phyloP scores from a whole-genome alignment of 2,113 vertebrate genomes.

The Chrysemys picta region DNA sequence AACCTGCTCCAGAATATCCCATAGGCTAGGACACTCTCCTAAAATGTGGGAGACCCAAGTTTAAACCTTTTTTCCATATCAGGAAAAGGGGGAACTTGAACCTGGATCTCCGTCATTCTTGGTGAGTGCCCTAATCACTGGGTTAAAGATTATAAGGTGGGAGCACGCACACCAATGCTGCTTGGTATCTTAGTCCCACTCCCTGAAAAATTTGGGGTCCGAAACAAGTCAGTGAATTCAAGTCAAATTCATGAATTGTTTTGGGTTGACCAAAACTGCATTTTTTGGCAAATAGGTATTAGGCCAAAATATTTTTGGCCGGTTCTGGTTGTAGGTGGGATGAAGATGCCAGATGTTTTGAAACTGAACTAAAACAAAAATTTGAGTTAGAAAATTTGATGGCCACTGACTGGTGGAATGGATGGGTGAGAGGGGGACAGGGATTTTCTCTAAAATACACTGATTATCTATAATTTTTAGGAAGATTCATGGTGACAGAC shows the following conservation, averaged over 20 bases:
- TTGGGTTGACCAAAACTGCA: neutral
- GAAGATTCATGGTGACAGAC: neutral
- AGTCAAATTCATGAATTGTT: neutral
- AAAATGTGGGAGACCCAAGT: too few relatives aligned
- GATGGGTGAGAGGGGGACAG: neutral
- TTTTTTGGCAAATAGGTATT: neutral
- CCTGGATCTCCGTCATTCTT: neutral
- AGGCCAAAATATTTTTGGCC: neutral
- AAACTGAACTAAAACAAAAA: neutral
- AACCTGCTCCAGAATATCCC: too few relatives aligned
- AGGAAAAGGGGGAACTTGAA: too few relatives aligned
- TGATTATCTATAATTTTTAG: neutral
- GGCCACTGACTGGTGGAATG: neutral
- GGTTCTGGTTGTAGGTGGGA: neutral
- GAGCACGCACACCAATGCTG: neutral
- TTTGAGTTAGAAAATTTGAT: neutral
- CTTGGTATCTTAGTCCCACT: neutral
- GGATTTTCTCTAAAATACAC: neutral
- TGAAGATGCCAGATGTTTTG: neutral
- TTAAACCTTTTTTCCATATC: too few relatives aligned
- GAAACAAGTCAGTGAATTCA: neutral
- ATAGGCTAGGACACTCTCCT: too few relatives aligned
- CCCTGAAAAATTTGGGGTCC: neutral
- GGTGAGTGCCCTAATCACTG: neutral
- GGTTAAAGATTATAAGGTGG: neutral